Evolutionary conservation across 1,140 invertebrate genomes (phyloP), one percentile per base, ranked within the genome.

Genomic region (Lasioglossum albipes): DNA sequence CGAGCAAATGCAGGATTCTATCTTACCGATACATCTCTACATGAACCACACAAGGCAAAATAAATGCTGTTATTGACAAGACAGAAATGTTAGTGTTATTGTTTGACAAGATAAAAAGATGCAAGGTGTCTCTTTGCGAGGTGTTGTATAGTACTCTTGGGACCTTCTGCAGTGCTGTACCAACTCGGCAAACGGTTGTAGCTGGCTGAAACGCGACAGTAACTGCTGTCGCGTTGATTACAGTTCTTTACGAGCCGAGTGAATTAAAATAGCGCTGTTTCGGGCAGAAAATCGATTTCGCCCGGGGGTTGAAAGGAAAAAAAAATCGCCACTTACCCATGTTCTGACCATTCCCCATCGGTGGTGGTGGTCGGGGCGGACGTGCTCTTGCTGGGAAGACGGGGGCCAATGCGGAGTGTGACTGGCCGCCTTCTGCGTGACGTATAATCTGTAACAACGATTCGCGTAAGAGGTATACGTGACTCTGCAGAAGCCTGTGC

Each of bases 351-450:
- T 59, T 94, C 93, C n/a, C 90, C 87, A 74, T 94, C 93, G 2
- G 92, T 93, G 1, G 93, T 94, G 2, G 93, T 93, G 0, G 94
- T 93, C 16, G 94, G 94, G 1, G 94, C 94, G 7, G 94, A 94
- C 0, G 93, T 94, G 76, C 93, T 94, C 82, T 92, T 90, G 76
- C 89, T 92, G 2, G 93, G 94, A 13, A 94, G 85, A 52, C 94
- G 90, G 49, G 94, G 94, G 80, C 94, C 94, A 57, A 94, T 94
- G 67, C 91, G 90, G 77, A 94, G 78, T 31, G 94, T 94, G 88
- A 94, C 94, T 49, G 94, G 94, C 65, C 94, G 92, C 68, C 94
- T 90, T 61, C 93, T 88, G 59, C 94, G 91, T 59, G 92, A 74
- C 62, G 92, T 92, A 83, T 94, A 94, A 88, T 94, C 94, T 94